Conservation (phyloP, 2,797 vertebrate genomes). For the Protonibea diacanthus region DNA sequence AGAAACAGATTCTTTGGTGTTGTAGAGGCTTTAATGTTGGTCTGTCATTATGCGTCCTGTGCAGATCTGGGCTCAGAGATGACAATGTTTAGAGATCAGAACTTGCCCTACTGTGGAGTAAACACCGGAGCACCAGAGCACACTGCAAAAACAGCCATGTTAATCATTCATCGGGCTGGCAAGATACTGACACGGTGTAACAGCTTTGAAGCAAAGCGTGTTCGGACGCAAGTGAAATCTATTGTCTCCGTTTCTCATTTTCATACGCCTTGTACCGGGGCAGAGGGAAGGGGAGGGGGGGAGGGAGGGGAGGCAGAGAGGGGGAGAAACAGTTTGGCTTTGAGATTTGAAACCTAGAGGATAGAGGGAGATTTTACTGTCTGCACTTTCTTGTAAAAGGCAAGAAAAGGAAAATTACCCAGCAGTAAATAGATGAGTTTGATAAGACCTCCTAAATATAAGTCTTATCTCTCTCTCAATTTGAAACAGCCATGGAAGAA, state of each 20-base stretch:
- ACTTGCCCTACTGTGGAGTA: conserved; percentile 49
- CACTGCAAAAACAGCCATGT: conserved; percentile 47
- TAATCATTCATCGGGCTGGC: conserved; percentile 57
- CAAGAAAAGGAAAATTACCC: conserved; percentile 75
- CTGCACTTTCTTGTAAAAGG: conserved; percentile 63
- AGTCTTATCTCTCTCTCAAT: conserved; percentile 79
- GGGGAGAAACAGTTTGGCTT: conserved; percentile 57
- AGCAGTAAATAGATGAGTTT: conserved; percentile 80
- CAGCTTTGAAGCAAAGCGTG: conserved; percentile 60
- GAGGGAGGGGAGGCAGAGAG: conserved; percentile 41
- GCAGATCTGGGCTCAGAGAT: conserved; percentile 56
- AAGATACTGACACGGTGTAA: conserved; percentile 60
- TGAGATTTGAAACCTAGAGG: conserved; percentile 69
- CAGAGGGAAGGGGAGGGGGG: conserved; percentile 17
- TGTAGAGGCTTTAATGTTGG: conserved; percentile 66
- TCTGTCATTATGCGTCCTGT: conserved; percentile 67
- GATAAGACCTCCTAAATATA: conserved; percentile 82
- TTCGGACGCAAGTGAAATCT: conserved; percentile 63
- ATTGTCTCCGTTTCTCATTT: conserved; percentile 63
- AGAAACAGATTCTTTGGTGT: conserved; percentile 69
- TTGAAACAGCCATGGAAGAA: conserved; percentile 80
- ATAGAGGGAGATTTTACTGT: conserved; percentile 62
- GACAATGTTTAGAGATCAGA: conserved; percentile 68
- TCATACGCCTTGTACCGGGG: conserved; percentile 42
- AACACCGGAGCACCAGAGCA: conserved; percentile 47